Conservation (phyloP, 1,140 invertebrate species). For the Vollenhovia emeryi region DNA sequence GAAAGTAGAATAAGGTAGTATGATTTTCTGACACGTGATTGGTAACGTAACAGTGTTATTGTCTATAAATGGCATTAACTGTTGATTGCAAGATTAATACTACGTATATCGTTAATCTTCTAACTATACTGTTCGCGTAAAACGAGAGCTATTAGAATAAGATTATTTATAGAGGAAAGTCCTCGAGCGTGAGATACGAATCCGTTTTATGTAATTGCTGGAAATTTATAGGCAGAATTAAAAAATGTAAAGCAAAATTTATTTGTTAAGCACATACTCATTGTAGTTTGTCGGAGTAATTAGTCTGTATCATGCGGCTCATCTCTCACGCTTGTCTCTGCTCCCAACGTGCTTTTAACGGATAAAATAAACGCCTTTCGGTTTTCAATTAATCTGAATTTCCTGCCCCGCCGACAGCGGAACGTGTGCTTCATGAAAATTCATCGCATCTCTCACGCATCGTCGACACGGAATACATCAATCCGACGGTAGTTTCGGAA, state of each 20-base stretch:
- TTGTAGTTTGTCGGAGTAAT: conserved; percentile 13
- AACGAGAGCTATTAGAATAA: not conserved
- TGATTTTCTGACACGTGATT: not conserved
- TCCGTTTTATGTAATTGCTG: too few species aligned
- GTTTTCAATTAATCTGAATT: conserved; percentile 41
- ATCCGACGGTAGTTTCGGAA: conserved; percentile 3
- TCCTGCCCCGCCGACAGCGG: conserved; percentile 5
- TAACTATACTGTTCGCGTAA: not conserved
- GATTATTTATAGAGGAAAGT: not conserved
- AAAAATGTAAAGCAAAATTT: too few species aligned
- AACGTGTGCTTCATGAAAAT: conserved; percentile 28
- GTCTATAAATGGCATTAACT: not conserved
- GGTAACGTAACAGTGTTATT: not conserved
- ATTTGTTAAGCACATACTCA: too few species aligned
- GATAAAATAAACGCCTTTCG: not conserved
- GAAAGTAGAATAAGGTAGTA: not conserved
- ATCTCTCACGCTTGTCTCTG: not conserved
- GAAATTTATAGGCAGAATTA: too few species aligned
- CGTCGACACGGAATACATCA: not conserved
- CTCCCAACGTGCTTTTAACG: conserved; percentile 6
- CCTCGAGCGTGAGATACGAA: too few species aligned
- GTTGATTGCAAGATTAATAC: not conserved
- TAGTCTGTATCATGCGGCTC: not conserved
- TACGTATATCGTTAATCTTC: not conserved
- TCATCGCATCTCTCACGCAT: not conserved